Base-by-base conservation (phyloP, 2,888 invertebrate genomes). In the Cheilosia variabilis region DNA sequence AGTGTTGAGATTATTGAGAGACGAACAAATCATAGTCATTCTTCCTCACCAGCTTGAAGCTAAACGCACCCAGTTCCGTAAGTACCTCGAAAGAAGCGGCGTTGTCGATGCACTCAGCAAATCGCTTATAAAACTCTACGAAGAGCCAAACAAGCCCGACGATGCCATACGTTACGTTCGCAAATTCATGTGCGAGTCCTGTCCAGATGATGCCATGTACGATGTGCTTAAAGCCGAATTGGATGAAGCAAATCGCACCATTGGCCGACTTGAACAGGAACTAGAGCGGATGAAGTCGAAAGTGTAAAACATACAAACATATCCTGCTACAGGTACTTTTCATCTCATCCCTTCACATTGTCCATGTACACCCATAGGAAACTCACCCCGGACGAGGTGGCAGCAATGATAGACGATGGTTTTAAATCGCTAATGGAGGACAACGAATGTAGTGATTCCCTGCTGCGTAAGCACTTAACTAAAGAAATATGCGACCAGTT, bases 391-490 rank as follows among this genome's bases (percentile, higher is more conserved):
- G 91, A 91, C 27, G 92, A 92, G 82, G 89, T 91, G 81, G 89
- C 89, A n/a, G 89, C 89, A 90, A 92, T 93, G 83, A 91, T 94
- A 47, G 93, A 94, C 84, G 92, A 92, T 45, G 93, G 93, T 68
- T 94, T 93, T 89, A 91, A 91, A 82, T 92, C 93, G 53, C 91
- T 94, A 55, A 91, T 93, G 82, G 93, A 92, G 71, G 92, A 91
- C 60, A 92, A 92, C 62, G 93, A 94, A 88, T 93, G 94, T 89
- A 90, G 93, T 50, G 78, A 58, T 7, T 95, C 95, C 4, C 91
- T 95, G 87, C 89, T 96, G 89, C 95, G 95, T 91, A 95, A 95
- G 91, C 93, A 94, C 90, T 91, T 94, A 55, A 93, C 93, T 31
- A 92, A 92, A 76, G 93, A 93, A 31, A 89, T 94, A n/a, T 92